Evolutionary conservation across 2,113 vertebrate genomes (phyloP), one percentile per base, ranked within the genome.

Genomic region (Oreochromis spilurus): DNA sequence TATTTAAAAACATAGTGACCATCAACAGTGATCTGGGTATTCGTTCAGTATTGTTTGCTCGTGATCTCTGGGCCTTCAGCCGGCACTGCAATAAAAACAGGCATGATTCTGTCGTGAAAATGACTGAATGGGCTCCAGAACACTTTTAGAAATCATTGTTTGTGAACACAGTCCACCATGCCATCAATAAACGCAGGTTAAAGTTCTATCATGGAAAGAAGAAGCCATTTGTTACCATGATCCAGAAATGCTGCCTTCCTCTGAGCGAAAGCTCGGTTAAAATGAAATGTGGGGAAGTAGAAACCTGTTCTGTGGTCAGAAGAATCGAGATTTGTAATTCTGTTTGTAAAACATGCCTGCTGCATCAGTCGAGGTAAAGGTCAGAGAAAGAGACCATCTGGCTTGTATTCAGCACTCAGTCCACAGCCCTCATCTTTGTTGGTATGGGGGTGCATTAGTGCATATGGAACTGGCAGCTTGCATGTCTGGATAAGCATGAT

Each of bases 21-120:
- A 65, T 65, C 34, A 65, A 65, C 6, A 65, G 60, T 5, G 60
- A 65, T 38, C 60, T 38, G 60, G 38, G 60, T 38, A 65, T 65
- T n/a, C 0, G 19, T 65, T 65, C 31, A 36, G 60, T 54, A 7
- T 12, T 1, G 53, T n/a, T 54, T 54, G 7, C 4, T 0, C 0
- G 4, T 24, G 53, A 55, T 3, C 31, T 62, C 17, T 62, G 17
- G 58, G 31, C 58, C 58, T 65, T 65, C 60, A 65, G 31, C 31
- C 7, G 17, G 6, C 31, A n/a, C 17, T 65, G 60, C 31, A n/a
- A n/a, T n/a, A 36, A 36, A 65, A 65, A 4, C 17, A 65, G 31
- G 1, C 17, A 0, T 0, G 58, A 60, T 17, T 58, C 26, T 31
- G 24, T 3, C 1, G 12, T 57, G 24, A 58, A 58, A 5, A 60